Evolutionary conservation across 2,797 vertebrate species (phyloP).

Genomic region (Rhinogobio ventralis): DNA sequence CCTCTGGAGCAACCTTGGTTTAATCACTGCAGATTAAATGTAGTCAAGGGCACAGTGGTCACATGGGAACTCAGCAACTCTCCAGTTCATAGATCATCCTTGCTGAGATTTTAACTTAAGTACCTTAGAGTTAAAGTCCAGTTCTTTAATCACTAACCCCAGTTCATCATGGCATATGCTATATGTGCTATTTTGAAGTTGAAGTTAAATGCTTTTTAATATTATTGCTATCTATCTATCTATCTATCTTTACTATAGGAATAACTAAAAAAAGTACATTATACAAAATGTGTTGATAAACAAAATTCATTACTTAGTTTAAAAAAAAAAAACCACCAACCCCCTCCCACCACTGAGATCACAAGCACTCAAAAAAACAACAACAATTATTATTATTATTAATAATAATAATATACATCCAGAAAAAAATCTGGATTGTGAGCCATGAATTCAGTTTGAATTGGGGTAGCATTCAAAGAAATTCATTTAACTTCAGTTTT

Average conservation of each 20-base stretch:
- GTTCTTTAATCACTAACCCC: neutral
- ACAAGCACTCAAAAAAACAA: too few species aligned
- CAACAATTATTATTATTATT: neutral
- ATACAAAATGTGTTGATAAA: neutral
- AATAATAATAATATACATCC: neutral
- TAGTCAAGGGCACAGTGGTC: slow-evolving; percentile 26
- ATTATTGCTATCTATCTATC: neutral
- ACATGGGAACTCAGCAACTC: slow-evolving; percentile 27
- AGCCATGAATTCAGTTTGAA: neutral
- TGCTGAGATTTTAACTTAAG: slow-evolving; percentile 1
- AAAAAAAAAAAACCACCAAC: too few species aligned
- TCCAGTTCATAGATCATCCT: slow-evolving; percentile 31
- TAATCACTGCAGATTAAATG: slow-evolving; percentile 40
- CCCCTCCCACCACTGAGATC: too few species aligned
- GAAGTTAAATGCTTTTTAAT: neutral
- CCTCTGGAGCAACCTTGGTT: slow-evolving; percentile 22
- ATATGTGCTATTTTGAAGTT: neutral
- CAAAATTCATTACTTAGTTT: neutral
- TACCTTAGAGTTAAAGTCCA: slow-evolving; percentile 2
- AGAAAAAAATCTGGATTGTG: neutral
- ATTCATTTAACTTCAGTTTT: too few species aligned
- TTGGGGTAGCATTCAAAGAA: neutral
- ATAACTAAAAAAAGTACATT: neutral
- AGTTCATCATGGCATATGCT: neutral
- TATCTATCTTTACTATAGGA: neutral